Conservation (phyloP, 35 echinoderm and acorn worm species). For the Amphiura filiformis region DNA sequence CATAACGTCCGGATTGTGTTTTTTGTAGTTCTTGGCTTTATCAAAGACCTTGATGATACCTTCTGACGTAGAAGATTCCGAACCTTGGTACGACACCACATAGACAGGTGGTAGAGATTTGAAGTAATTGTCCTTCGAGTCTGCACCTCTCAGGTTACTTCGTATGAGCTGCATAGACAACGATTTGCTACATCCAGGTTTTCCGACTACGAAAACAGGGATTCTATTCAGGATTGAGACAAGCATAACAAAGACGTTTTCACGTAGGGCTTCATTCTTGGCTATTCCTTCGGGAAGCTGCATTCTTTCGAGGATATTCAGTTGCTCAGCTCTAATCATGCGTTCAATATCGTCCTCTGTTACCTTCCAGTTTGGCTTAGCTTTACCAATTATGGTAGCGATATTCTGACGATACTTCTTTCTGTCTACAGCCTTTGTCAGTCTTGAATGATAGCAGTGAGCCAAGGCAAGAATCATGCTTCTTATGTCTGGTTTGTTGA, state of each 20-base stretch:
- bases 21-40: conserved; percentile 33
- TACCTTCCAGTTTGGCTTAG: neutral
- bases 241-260: conserved; percentile 40
- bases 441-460: conserved; percentile 36
- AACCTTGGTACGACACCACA: conserved; percentile 43
- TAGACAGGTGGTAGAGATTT: conserved; percentile 21
- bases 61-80: conserved; percentile 43
- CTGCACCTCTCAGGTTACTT: conserved; percentile 32
- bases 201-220: conserved; percentile 44
- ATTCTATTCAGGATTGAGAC: conserved; percentile 20
- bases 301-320: conserved; percentile 36
- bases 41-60: conserved; percentile 49
- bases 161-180: conserved; percentile 39
- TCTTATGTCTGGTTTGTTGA: neutral
- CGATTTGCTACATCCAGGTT: conserved; percentile 46
- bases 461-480: conserved; percentile 21
- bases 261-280: conserved; percentile 32
- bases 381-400: neutral
- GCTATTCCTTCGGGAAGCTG: conserved; percentile 28
- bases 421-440: neutral
- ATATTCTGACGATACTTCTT: conserved; percentile 9
- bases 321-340: conserved; percentile 17
- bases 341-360: conserved; percentile 1
- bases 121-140: conserved; percentile 26
- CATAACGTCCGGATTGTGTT: conserved; percentile 29